These are phyloP conservation scores for Pseudocheirus occidentalis DNA, from an alignment of 2,797 vertebrate species.

Conservation along the genomic window DNA sequence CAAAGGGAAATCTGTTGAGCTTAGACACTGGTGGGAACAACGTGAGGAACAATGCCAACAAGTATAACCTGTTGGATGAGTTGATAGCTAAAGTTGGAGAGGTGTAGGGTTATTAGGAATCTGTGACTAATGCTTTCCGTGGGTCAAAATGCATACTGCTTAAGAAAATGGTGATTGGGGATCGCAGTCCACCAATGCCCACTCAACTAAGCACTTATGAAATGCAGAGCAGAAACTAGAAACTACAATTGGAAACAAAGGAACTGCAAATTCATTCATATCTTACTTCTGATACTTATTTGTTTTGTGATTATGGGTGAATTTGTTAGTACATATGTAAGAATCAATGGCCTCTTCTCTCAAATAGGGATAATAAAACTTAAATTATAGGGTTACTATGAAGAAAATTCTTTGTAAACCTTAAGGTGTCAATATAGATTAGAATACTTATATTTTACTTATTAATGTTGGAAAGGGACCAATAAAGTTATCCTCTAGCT, in stretches of 20 bases:
- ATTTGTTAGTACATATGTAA: neutral
- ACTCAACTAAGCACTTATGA: neutral
- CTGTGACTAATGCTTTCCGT: neutral
- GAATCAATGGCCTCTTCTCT: neutral
- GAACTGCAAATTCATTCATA: neutral
- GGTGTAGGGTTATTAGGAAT: neutral
- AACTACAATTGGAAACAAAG: neutral
- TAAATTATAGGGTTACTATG: neutral
- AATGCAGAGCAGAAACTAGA: neutral
- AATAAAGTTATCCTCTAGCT: neutral
- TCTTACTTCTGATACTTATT: neutral
- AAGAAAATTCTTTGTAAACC: neutral
- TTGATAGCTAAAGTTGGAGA: neutral
- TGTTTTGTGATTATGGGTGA: neutral
- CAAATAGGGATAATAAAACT: neutral
- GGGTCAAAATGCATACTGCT: neutral
- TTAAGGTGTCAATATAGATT: neutral
- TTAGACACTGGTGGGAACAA: neutral
- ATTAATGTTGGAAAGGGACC: neutral
- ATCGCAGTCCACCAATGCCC: neutral
- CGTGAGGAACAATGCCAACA: neutral
- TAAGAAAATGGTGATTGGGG: neutral
- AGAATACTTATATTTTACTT: neutral
- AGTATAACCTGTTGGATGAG: neutral
- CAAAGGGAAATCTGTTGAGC: neutral